Evolutionary conservation across 2,113 vertebrate species (phyloP).

Genomic region (Maccullochella peelii): DNA sequence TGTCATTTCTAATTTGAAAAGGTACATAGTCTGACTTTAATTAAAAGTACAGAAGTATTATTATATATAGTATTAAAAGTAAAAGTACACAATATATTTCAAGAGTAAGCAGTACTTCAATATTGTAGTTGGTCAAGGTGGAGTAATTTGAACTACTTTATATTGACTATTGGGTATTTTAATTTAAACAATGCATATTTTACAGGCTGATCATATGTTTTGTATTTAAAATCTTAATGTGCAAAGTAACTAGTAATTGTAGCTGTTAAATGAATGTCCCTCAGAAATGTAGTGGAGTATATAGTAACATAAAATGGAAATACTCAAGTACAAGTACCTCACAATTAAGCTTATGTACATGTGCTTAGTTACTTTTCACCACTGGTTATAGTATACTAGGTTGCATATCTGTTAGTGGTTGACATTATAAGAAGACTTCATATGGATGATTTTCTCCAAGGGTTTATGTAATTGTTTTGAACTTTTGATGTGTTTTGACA

Average conservation of each 20-base stretch:
- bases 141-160: too few relatives aligned
- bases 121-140: not conserved
- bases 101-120: not conserved
- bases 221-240: not conserved
- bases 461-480: constrained; percentile 25
- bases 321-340: not conserved
- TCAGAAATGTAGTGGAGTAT: not conserved
- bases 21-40: not conserved
- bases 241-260: not conserved
- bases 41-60: too few relatives aligned
- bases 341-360: not conserved
- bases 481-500: constrained; percentile 5
- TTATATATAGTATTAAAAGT: too few relatives aligned
- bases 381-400: too few relatives aligned
- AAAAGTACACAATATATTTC: too few relatives aligned
- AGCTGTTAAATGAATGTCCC: not conserved
- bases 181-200: not conserved
- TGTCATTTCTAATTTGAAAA: not conserved
- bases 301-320: not conserved
- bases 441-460: constrained; percentile 1
- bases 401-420: not conserved
- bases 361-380: not conserved
- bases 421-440: not conserved
- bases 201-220: not conserved
- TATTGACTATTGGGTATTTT: not conserved